Conservation (phyloP, 2,797 vertebrate genomes). For the Chiropotes sagulatus region DNA sequence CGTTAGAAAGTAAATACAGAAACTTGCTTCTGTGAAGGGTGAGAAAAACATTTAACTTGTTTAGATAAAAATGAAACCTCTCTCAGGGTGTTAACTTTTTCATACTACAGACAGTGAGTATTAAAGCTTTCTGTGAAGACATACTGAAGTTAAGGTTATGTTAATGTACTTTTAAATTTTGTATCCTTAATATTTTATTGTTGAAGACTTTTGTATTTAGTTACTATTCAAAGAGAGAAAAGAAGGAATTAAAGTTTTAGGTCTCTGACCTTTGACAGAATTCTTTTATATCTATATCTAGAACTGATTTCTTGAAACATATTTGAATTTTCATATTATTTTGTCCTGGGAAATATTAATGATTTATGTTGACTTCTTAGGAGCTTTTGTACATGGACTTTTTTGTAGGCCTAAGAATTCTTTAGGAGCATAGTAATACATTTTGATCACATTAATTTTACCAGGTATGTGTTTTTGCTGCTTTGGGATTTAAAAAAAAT, state of each 20-base stretch:
- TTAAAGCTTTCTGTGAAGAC: constrained; percentile 38
- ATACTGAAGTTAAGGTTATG: constrained; percentile 50
- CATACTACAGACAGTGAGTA: neutral
- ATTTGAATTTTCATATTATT: constrained; percentile 59
- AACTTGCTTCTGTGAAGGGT: constrained; percentile 33
- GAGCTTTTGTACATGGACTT: constrained; percentile 37
- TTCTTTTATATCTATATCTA: constrained; percentile 44
- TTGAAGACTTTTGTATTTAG: constrained; percentile 56
- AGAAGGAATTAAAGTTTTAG: constrained; percentile 59
- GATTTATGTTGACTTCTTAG: constrained; percentile 58
- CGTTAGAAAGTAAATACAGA: constrained; percentile 61
- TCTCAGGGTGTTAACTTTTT: constrained; percentile 37
- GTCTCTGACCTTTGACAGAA: constrained; percentile 43
- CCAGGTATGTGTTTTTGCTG: constrained; percentile 52
- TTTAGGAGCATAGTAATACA: constrained; percentile 20
- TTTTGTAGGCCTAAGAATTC: constrained; percentile 34
- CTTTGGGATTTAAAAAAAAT: constrained; percentile 22
- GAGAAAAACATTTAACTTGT: constrained; percentile 60
- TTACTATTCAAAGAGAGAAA: constrained; percentile 49
- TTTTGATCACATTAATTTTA: constrained; percentile 49
- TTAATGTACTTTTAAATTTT: constrained; percentile 55
- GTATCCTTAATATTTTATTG: constrained; percentile 49
- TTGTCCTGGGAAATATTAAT: constrained; percentile 54
- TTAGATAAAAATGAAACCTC: constrained; percentile 61
- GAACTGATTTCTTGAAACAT: constrained; percentile 53